These are phyloP conservation scores for Aphelenchoides besseyi DNA, from an alignment of 1,140 invertebrate genomes.

Conservation along the genomic window DNA sequence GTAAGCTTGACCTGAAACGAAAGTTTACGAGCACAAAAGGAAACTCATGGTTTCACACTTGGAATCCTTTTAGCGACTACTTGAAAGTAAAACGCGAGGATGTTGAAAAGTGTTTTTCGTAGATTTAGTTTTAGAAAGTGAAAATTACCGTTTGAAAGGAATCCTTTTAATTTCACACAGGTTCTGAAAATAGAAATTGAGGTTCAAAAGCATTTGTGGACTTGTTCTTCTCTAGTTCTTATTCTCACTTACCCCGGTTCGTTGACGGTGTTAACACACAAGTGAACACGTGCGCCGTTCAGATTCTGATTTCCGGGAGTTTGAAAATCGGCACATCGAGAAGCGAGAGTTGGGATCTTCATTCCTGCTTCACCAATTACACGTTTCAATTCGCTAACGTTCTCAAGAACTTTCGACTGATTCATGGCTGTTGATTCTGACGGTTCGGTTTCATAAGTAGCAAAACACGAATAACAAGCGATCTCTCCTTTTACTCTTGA, in stretches of 20 bases:
- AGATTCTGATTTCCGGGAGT: conserved; percentile 38
- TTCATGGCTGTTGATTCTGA: background rate
- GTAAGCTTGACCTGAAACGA: conserved; percentile 44
- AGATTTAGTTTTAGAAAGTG: background rate
- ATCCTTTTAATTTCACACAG: conserved; percentile 48
- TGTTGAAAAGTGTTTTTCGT: background rate
- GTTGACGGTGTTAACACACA: conserved; percentile 38
- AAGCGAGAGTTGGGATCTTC: conserved; percentile 34
- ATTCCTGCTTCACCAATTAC: conserved; percentile 31
- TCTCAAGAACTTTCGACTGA: conserved; percentile 16
- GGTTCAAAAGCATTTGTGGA: too few relatives aligned
- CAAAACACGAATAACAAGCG: conserved; percentile 47
- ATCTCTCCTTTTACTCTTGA: conserved; percentile 41
- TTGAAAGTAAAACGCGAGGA: background rate
- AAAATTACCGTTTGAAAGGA: conserved; percentile 28
- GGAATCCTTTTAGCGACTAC: too few relatives aligned
- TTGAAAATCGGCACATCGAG: conserved; percentile 38
- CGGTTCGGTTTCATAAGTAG: conserved; percentile 10
- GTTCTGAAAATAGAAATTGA: too few relatives aligned
- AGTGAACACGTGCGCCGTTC: conserved; percentile 34
- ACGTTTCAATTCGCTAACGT: conserved; percentile 25
- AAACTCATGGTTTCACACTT: background rate
- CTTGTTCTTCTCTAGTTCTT: too few relatives aligned
- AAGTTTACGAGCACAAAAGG: conserved; percentile 20
- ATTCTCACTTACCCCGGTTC: too few relatives aligned